A percentile compares a stretch with the other conserved stretches of the same genome.
phyloP scores from a whole-genome alignment of 1,140 invertebrate genomes.

The Trichogramma pretiosum region DNA sequence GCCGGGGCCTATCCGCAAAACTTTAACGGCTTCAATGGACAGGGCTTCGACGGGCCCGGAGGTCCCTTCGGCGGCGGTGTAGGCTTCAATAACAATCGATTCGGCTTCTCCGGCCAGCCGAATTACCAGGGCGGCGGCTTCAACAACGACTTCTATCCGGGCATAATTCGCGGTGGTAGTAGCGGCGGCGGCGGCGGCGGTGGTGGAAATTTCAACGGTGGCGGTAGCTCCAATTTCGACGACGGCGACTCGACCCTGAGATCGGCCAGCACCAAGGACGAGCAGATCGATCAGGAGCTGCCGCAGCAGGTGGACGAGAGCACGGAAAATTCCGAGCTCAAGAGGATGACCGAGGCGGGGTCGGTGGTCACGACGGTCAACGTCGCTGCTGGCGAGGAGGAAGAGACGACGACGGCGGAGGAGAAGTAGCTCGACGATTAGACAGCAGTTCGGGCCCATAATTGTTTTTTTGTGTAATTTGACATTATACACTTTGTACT shows the following conservation, averaged over 20 bases:
- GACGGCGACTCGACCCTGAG: slow-evolving; percentile 4
- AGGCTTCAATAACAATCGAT: neutral
- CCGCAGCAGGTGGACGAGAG: too few species aligned
- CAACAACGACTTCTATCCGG: neutral
- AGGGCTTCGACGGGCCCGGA: neutral
- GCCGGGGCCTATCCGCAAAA: neutral
- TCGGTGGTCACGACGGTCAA: neutral
- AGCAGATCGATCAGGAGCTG: too few species aligned
- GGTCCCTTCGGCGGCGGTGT: neutral
- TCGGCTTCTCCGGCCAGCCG: too few species aligned
- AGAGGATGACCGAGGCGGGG: neutral
- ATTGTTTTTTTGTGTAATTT: too few species aligned
- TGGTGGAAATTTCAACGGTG: neutral
- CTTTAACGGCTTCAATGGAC: neutral
- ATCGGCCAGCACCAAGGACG: too few species aligned
- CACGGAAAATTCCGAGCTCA: too few species aligned
- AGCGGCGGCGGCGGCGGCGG: neutral
- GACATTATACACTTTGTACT: too few species aligned
- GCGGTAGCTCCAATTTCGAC: neutral
- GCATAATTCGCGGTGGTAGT: neutral
- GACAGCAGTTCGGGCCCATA: too few species aligned
- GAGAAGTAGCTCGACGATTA: too few species aligned
- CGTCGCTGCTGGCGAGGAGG: neutral
- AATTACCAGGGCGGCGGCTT: too few species aligned
- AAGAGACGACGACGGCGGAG: neutral